Evolutionary conservation across 2,888 invertebrate genomes (phyloP).

Genomic region (Physocephala rufipes): DNA sequence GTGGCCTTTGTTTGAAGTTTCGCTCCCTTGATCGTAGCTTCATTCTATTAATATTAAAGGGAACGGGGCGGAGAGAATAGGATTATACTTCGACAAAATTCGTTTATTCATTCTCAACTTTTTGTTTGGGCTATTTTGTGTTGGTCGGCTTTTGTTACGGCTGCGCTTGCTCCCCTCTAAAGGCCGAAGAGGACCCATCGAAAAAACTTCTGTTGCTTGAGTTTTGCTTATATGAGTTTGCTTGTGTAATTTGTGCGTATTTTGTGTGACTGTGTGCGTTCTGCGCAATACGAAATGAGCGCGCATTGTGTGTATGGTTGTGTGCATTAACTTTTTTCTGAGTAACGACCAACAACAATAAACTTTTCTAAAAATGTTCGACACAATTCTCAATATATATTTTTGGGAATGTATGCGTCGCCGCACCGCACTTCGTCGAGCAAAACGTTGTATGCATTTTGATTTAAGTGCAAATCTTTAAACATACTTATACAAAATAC

Average conservation of each 20-base stretch:
- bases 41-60: too few species aligned
- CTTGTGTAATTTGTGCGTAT: slow-evolving; percentile 17
- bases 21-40: too few species aligned
- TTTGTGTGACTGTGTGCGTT: slow-evolving; percentile 5
- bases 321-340: slow-evolving; percentile 30
- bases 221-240: too few species aligned
- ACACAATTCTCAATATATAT: slow-evolving; percentile 16
- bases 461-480: too few species aligned
- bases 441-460: slow-evolving; percentile 4
- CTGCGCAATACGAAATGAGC: not conserved
- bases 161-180: slow-evolving; percentile 4
- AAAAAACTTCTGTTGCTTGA: not conserved
- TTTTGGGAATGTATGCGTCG: slow-evolving; percentile 41
- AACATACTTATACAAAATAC: too few species aligned
- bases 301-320: slow-evolving; percentile 15
- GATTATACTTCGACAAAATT: too few species aligned
- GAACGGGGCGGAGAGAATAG: too few species aligned
- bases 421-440: slow-evolving; percentile 43
- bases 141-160: slow-evolving; percentile 6
- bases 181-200: not conserved
- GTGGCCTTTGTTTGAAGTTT: too few species aligned
- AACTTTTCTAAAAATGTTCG: slow-evolving; percentile 28
- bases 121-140: not conserved
- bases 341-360: slow-evolving; percentile 23
- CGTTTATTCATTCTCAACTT: too few species aligned